Evolutionary conservation across 2,113 vertebrate genomes (phyloP).

Genomic region (Aspidoscelis tigris): DNA sequence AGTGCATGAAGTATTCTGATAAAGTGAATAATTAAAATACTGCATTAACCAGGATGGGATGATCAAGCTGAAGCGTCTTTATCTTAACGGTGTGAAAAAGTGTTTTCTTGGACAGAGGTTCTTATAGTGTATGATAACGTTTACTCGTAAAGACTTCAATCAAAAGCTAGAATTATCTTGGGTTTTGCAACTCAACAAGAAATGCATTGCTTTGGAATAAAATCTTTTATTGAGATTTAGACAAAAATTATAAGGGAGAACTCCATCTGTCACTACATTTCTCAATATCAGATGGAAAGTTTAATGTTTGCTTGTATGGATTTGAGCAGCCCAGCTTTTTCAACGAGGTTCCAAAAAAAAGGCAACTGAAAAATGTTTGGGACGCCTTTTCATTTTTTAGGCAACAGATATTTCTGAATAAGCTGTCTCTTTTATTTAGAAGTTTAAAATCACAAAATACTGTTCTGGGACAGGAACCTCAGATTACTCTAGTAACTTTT

Average conservation of each 20-base stretch:
- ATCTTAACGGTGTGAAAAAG: constrained; percentile 36
- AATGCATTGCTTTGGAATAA: constrained; percentile 33
- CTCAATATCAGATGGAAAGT: neutral
- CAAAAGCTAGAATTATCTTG: neutral
- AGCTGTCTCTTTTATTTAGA: constrained; percentile 3
- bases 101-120: constrained; percentile 39
- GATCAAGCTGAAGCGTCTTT: neutral
- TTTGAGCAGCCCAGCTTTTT: constrained; percentile 25
- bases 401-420: neutral
- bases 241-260: constrained; percentile 42
- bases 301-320: neutral
- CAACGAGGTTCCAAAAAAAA: constrained; percentile 9
- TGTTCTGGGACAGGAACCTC: constrained; percentile 25
- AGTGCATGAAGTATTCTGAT: constrained; percentile 87
- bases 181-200: constrained; percentile 25
- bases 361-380: neutral
- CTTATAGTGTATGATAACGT: constrained; percentile 39
- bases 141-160: constrained; percentile 36
- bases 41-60: constrained; percentile 19
- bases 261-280: constrained; percentile 4
- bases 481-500: neutral
- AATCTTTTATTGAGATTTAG: constrained; percentile 29
- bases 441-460: constrained; percentile 5
- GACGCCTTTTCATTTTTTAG: constrained; percentile 6
- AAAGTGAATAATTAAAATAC: constrained; percentile 37